Evolutionary conservation across 2,888 invertebrate species (phyloP).

Genomic region (Amphipoea oculea): DNA sequence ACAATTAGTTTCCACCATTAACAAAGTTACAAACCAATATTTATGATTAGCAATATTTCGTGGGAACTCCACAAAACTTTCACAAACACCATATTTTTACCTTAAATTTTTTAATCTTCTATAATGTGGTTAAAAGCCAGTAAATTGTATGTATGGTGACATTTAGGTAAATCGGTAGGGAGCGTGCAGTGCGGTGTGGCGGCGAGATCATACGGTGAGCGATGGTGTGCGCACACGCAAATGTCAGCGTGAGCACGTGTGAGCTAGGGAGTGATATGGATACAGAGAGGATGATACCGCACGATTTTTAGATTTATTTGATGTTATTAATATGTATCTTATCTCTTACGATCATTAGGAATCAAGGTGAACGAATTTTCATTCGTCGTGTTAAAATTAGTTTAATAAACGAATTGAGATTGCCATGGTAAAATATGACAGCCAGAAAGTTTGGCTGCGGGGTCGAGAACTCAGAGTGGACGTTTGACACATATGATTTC

Average conservation of each 20-base stretch:
- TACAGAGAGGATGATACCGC: conserved; percentile 72
- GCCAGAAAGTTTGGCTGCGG: too few species aligned
- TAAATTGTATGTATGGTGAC: conserved; percentile 56
- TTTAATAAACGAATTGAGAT: too few species aligned
- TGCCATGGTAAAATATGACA: too few species aligned
- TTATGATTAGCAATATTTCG: conserved; percentile 15
- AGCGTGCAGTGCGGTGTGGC: conserved; percentile 41
- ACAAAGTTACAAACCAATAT: conserved; percentile 32
- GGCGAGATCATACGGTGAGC: conserved; percentile 83
- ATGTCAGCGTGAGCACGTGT: conserved; percentile 85
- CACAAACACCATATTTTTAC: conserved; percentile 7
- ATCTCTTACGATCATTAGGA: too few species aligned
- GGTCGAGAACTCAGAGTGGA: too few species aligned
- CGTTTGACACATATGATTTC: too few species aligned
- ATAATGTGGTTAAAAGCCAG: conserved; percentile 35
- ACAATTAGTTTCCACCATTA: not conserved
- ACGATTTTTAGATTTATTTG: too few species aligned
- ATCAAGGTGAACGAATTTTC: too few species aligned
- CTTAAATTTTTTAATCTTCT: conserved; percentile 21
- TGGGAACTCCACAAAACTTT: conserved; percentile 34
- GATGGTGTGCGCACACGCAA: conserved; percentile 85
- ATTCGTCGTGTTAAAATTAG: too few species aligned
- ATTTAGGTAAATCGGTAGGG: conserved; percentile 57
- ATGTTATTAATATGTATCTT: too few species aligned
- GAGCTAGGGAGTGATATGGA: conserved; percentile 34